Conservation (phyloP, 2,113 vertebrate genomes). For the Gadus chalcogrammus region DNA sequence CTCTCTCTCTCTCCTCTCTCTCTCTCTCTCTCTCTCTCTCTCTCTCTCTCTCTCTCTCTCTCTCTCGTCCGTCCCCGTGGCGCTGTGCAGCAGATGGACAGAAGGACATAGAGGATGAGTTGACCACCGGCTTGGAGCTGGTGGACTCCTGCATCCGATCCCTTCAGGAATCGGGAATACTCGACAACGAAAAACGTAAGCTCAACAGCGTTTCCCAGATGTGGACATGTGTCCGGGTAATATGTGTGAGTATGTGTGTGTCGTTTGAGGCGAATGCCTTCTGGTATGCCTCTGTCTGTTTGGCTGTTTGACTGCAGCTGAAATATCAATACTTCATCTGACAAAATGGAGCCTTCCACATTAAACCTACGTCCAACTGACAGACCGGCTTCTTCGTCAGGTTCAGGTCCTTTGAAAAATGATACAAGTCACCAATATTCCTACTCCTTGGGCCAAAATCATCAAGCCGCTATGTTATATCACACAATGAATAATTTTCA, state of each 20-base stretch:
- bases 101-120: conserved; percentile 97
- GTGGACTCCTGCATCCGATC: conserved; percentile 98
- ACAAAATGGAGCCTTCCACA: too few species aligned
- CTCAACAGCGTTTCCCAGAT: conserved; percentile 4
- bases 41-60: not conserved
- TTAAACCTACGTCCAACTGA: too few species aligned
- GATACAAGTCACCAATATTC: not conserved
- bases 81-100: conserved; percentile 80
- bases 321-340: too few species aligned
- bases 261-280: too few species aligned
- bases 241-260: not conserved
- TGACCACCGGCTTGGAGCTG: conserved; percentile 94
- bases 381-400: too few species aligned
- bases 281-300: too few species aligned
- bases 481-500: too few species aligned
- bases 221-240: not conserved
- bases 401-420: too few species aligned
- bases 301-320: too few species aligned
- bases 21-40: not conserved
- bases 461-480: too few species aligned
- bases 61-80: conserved; percentile 1
- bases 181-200: conserved; percentile 91
- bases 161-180: conserved; percentile 95
- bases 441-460: too few species aligned
- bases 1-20: not conserved